Base-by-base conservation (phyloP, 1,140 invertebrate genomes). In the Drosophila sulfurigaster region DNA sequence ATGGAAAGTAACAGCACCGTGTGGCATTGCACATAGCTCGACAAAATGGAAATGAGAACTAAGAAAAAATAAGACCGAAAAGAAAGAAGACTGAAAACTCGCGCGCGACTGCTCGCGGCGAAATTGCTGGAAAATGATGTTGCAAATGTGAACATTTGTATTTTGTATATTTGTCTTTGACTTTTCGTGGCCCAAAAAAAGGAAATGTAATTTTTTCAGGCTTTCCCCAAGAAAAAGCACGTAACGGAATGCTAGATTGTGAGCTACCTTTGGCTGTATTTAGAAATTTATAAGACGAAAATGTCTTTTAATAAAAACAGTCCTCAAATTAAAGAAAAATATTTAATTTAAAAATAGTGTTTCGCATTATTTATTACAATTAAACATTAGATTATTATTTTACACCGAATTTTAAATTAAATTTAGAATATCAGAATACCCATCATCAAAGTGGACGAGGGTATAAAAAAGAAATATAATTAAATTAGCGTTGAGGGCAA, bases 401-500 rank as follows among this genome's bases (percentile, higher is more conserved):
- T 13, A 8, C 6, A 32, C n/a, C 3, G 3, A 20, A 16, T 7
- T 8, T 10, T 2, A 48, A 20, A 48, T 20, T 10, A 3, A 54
- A 25, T 43, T n/a, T 45, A 7, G 3, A 30, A 28, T 13, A 38
- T 38, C 35, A 10, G 3, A n/a, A 69, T 52, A 62, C 59, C 32
- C 38, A 16, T 7, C 13, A 1, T 0, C 8, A 5, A 43, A 62
- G 30, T n/a, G 3, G 16, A 15, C 43, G 25, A 28, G 62, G 46
- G 52, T 46, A 51, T 10, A 46, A 48, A 52, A 46, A 65, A 79
- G 32, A 72, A 68, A 82, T 79, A 86, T 81, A 87, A 86, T 86
- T 86, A 82, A 87, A 86, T 82, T 77, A 77, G 63, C 46, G 68
- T 58, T n/a, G 67, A 32, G 51, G 67, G 66, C 51, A 28, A 68